Conservation (phyloP, 2,113 vertebrate genomes). For the Brachyhypopomus gauderio region DNA sequence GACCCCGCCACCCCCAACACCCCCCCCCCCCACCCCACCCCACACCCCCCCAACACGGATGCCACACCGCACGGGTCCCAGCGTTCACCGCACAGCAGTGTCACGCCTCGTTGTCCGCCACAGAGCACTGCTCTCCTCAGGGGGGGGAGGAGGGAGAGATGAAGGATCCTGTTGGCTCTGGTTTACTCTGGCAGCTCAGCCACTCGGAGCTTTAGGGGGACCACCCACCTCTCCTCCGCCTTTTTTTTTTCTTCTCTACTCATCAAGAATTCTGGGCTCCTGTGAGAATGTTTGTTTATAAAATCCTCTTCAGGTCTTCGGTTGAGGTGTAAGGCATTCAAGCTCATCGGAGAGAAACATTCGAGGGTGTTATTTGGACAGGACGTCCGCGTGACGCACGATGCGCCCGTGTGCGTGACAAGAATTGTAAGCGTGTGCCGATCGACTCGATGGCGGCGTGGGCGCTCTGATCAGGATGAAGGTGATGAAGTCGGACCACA, state of each 20-base stretch:
- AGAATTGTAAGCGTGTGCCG: background rate
- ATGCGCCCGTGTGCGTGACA: background rate
- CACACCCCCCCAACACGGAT: background rate
- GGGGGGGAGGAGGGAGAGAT: background rate
- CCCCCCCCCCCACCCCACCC: background rate
- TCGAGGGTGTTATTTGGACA: background rate
- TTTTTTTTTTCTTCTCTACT: no score
- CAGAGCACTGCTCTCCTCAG: conserved; percentile 1
- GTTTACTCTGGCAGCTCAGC: conserved; percentile 4
- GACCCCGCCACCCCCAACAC: conserved; percentile 35
- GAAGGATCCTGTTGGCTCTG: conserved; percentile 13
- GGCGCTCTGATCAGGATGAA: background rate
- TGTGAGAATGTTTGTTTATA: background rate
- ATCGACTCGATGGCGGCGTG: background rate
- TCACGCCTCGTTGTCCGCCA: conserved; percentile 31
- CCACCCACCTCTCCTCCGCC: no score
- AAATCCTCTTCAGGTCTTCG: background rate
- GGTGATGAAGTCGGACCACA: background rate
- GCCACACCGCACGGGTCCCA: background rate
- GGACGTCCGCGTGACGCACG: background rate
- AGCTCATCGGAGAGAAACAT: conserved; percentile 3
- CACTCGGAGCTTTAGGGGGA: conserved; percentile 13
- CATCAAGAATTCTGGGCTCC: conserved; percentile 1
- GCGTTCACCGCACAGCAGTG: conserved; percentile 21
- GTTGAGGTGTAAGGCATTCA: background rate